Conservation (phyloP, 2,113 vertebrate genomes). For the Entosphenus tridentatus region DNA sequence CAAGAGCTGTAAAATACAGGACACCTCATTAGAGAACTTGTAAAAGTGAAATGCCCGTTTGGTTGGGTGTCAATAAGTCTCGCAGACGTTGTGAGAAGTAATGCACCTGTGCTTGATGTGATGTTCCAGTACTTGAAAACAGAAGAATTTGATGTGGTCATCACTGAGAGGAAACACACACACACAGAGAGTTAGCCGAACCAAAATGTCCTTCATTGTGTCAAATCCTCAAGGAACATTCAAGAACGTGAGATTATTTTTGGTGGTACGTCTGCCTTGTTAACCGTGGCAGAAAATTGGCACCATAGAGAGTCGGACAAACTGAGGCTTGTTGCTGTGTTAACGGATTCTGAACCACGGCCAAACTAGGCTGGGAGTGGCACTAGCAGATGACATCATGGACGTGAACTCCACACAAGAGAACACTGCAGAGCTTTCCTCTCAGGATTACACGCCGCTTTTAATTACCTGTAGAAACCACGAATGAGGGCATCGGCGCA, state of each 20-base stretch:
- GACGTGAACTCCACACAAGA: constrained; percentile 10
- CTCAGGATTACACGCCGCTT: too few species aligned
- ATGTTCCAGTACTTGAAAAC: constrained; percentile 93
- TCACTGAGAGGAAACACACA: constrained; percentile 31
- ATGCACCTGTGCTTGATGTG: constrained; percentile 83
- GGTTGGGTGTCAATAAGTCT: constrained; percentile 1
- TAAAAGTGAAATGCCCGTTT: too few species aligned
- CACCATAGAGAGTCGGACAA: background rate
- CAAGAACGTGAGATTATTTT: background rate
- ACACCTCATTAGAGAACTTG: background rate
- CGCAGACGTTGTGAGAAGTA: constrained; percentile 5
- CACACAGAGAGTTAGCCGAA: too few species aligned
- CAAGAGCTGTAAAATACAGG: background rate
- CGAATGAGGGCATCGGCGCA: constrained; percentile 75
- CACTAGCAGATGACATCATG: background rate
- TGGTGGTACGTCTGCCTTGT: background rate
- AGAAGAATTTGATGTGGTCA: constrained; percentile 96
- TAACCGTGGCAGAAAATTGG: background rate
- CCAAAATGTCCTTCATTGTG: too few species aligned
- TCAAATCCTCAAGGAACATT: background rate
- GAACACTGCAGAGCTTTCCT: too few species aligned
- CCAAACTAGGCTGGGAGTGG: too few species aligned
- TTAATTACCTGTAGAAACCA: constrained; percentile 52
- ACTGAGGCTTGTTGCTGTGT: background rate
- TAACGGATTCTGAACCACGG: too few species aligned